Base-by-base conservation (phyloP, 2,113 vertebrate genomes). In the Percina caprodes region DNA sequence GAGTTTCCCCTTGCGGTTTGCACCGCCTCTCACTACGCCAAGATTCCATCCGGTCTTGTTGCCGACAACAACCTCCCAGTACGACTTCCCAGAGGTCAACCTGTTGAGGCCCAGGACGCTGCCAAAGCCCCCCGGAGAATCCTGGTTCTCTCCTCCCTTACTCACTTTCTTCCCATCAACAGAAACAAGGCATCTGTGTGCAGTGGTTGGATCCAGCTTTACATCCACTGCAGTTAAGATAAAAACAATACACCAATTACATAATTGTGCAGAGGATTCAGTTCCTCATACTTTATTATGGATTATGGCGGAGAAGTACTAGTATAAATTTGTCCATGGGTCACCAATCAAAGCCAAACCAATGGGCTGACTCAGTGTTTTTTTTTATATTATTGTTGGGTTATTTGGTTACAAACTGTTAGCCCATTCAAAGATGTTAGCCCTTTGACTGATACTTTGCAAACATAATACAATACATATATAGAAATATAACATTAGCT, bases 51-150 rank as follows among this genome's bases (percentile, higher is more conserved):
- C 93, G 0, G 46, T 67, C 82, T 93, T 94, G 55, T 88, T 72
- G 18, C 55, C 54, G 42, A 95, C 92, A 6, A 92, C 86, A 62
- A 95, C 93, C 70, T 93, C 93, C 95, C 95, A 95, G 81, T 92
- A 95, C 0, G 86, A 84, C 49, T 39, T 93, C 30, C 92, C 89
- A 0, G 74, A 69, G 12, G 6, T 73, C 33, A 94, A 66, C 0
- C 9, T 13, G 65, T 88, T 77, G 26, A 51, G 2, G 12, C 86
- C 95, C 66, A 95, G 65, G n/a, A 95, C 5, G 5, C 91, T 88
- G n/a, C 65, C 26, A 3, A 88, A 90, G 0, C 92, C 92, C 39
- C 68, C 59, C 0, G 85, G 18, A 3, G 33, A 0, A 13, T 62
- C 5, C 13, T 69, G 63, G 0, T 52, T 19, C 12, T 78, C 48